Conservation (phyloP, 1,140 invertebrate genomes). For the Drosophila tsacasi region DNA sequence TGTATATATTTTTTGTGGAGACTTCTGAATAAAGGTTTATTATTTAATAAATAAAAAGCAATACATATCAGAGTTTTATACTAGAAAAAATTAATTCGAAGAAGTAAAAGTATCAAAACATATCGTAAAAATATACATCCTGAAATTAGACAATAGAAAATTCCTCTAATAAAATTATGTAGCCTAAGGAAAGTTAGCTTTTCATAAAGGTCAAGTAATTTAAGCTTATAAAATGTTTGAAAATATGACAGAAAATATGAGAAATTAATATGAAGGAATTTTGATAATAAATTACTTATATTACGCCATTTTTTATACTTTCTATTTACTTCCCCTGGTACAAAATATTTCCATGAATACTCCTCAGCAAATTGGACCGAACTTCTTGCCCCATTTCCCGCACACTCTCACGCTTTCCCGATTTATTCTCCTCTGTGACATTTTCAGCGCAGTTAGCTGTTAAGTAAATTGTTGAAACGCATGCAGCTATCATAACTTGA, state of each 20-base stretch:
- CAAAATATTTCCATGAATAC: not conserved
- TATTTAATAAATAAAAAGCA: not conserved
- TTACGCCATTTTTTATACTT: too few relatives aligned
- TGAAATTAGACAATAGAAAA: not conserved
- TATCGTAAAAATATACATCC: not conserved
- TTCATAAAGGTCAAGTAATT: too few relatives aligned
- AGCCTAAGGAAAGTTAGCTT: too few relatives aligned
- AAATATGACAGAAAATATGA: not conserved
- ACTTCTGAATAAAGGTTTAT: not conserved
- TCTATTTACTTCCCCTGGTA: not conserved
- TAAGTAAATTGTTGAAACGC: conserved; percentile 73
- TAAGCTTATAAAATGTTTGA: too few relatives aligned
- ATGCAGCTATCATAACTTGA: conserved; percentile 76
- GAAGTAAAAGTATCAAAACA: not conserved
- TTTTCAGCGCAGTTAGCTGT: conserved; percentile 60
- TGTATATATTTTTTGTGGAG: not conserved
- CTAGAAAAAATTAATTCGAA: not conserved
- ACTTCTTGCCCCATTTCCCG: conserved; percentile 16
- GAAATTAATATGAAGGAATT: not conserved
- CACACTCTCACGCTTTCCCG: conserved; percentile 17
- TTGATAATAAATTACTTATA: not conserved
- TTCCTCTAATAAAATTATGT: too few relatives aligned
- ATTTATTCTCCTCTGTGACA: conserved; percentile 27
- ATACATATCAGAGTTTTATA: not conserved
- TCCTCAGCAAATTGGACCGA: not conserved